Conservation (phyloP, 2,113 vertebrate species). For the Rafetus swinhoei region DNA sequence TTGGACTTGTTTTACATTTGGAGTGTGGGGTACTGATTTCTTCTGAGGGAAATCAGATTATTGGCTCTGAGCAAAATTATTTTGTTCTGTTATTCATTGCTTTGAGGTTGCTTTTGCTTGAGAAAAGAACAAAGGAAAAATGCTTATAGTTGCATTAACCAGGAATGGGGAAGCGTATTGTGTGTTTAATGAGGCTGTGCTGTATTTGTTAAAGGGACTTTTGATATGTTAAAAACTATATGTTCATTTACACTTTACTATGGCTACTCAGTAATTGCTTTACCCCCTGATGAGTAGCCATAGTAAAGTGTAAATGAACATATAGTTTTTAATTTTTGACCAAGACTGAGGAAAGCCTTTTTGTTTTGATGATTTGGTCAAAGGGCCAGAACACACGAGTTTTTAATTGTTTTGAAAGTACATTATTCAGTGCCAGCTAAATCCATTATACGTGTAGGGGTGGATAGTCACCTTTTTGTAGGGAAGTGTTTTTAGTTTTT, state of each 20-base stretch:
- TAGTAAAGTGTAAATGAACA: not conserved
- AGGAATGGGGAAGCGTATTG: not conserved
- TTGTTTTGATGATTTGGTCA: not conserved
- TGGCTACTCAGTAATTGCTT: not conserved
- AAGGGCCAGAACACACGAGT: not conserved
- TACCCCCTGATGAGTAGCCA: not conserved
- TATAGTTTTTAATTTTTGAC: rapidly evolving
- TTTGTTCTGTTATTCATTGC: not conserved
- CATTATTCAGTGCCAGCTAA: not conserved
- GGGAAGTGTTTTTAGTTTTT: not conserved
- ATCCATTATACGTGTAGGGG: not conserved
- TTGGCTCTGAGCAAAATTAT: not conserved
- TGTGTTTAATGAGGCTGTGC: not conserved
- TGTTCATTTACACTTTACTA: not conserved
- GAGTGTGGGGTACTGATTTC: not conserved
- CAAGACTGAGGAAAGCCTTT: not conserved
- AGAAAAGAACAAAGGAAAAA: not conserved
- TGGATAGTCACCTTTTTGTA: not conserved
- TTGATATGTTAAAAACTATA: rapidly evolving
- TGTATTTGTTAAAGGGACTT: not conserved
- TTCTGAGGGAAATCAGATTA: not conserved
- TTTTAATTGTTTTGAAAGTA: not conserved
- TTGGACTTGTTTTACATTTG: not conserved
- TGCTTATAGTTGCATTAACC: not conserved
- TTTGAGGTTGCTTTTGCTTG: not conserved